Evolutionary conservation across 2,113 vertebrate genomes (phyloP).

Genomic region (Ailurus styani): DNA sequence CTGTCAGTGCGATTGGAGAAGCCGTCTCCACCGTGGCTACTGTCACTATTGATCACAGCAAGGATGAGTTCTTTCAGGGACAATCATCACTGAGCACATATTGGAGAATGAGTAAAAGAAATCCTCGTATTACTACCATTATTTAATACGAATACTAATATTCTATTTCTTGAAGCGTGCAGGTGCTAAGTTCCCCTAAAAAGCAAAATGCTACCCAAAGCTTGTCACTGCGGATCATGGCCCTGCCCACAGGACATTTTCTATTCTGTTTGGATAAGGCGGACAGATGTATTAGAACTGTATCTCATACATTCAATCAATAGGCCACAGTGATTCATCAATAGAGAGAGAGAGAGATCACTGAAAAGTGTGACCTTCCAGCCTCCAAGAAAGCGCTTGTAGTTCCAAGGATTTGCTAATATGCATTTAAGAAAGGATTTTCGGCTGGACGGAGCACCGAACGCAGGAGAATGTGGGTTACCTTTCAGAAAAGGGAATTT

Average conservation of each 20-base stretch:
- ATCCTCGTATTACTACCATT: not conserved
- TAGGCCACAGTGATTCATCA: conserved; percentile 50
- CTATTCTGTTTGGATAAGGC: conserved; percentile 45
- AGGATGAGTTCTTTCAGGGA: conserved; percentile 28
- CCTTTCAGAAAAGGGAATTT: conserved; percentile 44
- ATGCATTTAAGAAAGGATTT: conserved; percentile 31
- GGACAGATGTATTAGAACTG: conserved; percentile 30
- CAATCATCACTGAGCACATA: not conserved
- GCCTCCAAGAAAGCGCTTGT: not conserved
- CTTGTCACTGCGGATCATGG: not conserved
- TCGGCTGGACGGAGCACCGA: not conserved
- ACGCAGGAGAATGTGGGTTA: conserved; percentile 28
- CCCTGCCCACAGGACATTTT: not conserved
- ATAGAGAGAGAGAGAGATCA: conserved; percentile 38
- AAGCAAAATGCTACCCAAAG: conserved; percentile 4
- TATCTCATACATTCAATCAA: conserved; percentile 37
- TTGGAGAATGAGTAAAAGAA: conserved; percentile 43
- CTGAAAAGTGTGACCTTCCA: conserved; percentile 34
- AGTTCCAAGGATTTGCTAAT: conserved; percentile 1
- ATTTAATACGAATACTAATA: not conserved
- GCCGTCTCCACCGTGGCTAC: not conserved
- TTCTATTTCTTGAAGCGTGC: conserved; percentile 16
- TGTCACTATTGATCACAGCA: conserved; percentile 35
- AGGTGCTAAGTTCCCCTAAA: not conserved
- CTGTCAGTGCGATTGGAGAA: conserved; percentile 27